Conservation (phyloP, 2,113 vertebrate genomes). For the Ascaphus truei region DNA sequence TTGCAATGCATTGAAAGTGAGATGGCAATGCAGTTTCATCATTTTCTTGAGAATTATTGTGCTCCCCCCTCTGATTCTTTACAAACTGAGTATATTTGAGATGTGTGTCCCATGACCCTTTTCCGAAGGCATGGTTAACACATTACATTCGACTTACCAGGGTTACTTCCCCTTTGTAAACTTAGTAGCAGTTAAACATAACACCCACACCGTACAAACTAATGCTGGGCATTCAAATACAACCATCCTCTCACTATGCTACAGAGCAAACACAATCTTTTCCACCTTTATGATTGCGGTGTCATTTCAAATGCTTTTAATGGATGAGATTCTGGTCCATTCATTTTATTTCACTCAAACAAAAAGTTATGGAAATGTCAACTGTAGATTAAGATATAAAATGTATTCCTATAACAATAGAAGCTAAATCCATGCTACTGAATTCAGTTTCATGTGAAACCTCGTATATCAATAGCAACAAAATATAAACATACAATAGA, state of each 20-base stretch:
- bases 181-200: not conserved
- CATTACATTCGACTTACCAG: not conserved
- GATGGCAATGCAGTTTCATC: too few species aligned
- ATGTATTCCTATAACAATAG: constrained; percentile 56
- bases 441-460: constrained; percentile 47
- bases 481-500: constrained; percentile 51
- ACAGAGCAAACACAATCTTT: not conserved
- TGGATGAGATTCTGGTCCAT: constrained; percentile 46
- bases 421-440: constrained; percentile 53
- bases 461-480: constrained; percentile 48
- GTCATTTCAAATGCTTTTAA: too few species aligned
- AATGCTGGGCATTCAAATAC: not conserved
- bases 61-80: not conserved
- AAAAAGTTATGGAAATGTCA: constrained; percentile 36
- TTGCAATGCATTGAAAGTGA: not conserved
- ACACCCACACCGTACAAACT: not conserved
- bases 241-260: not conserved
- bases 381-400: constrained; percentile 53
- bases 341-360: constrained; percentile 30
- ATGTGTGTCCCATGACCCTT: not conserved
- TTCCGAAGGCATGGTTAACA: not conserved
- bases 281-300: too few species aligned
- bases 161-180: not conserved
- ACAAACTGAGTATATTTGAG: not conserved
- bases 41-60: not conserved